phyloP scores from a whole-genome alignment of 2,113 vertebrate species.

The Oriolus oriolus region DNA sequence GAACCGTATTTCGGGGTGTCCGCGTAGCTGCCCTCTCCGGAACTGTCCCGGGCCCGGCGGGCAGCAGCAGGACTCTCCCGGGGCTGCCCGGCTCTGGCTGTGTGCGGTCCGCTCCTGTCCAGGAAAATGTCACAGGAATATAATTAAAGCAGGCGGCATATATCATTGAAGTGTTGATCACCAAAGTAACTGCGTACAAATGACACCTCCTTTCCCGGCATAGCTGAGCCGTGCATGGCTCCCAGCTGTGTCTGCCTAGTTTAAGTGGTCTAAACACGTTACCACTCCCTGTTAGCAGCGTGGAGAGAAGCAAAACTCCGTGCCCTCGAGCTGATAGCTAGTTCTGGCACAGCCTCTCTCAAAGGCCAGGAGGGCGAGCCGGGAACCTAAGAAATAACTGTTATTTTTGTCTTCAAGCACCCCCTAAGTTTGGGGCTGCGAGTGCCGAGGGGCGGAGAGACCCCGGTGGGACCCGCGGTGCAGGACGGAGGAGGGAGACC shows the following conservation, averaged over 20 bases:
- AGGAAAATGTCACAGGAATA: slow-evolving; percentile 65
- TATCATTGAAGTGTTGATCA: slow-evolving; percentile 70
- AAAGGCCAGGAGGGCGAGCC: neutral
- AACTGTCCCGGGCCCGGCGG: neutral
- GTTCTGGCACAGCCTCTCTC: neutral
- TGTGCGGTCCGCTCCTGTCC: slow-evolving; percentile 21
- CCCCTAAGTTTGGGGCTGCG: neutral
- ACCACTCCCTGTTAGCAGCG: neutral
- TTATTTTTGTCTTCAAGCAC: neutral
- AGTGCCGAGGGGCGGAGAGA: neutral
- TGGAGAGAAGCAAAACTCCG: neutral
- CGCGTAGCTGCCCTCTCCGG: too few relatives aligned
- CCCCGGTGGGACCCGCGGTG: neutral
- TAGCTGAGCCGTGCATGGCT: slow-evolving; percentile 51
- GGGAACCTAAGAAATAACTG: neutral
- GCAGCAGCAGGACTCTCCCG: neutral
- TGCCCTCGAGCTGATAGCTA: neutral
- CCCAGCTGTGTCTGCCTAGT: slow-evolving; percentile 48
- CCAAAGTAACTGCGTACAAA: slow-evolving; percentile 72
- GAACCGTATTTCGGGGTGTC: neutral
- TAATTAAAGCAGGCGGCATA: slow-evolving; percentile 63
- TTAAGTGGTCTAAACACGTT: slow-evolving; percentile 51
- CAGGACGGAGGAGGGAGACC: neutral
- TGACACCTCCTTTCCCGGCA: slow-evolving; percentile 66
- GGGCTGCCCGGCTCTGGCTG: slow-evolving; percentile 25